These are phyloP conservation scores for Mormoops blainvillei DNA, from an alignment of 2,113 vertebrate genomes.

Conservation along the genomic window DNA sequence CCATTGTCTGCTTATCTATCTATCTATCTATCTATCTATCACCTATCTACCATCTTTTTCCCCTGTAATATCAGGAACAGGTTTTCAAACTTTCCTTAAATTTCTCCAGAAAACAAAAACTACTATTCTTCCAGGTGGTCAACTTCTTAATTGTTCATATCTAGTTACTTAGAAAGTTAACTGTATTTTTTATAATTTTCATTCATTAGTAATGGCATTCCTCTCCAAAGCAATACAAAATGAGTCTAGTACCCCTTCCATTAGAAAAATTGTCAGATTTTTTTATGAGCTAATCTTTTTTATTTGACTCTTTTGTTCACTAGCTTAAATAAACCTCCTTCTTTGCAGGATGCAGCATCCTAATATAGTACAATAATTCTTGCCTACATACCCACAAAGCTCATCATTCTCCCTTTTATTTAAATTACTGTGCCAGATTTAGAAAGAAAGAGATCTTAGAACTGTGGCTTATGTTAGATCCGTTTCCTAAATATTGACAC, in stretches of 20 bases:
- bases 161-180: neutral
- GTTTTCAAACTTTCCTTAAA: neutral
- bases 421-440: neutral
- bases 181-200: neutral
- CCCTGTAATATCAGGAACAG: neutral
- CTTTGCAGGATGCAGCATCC: neutral
- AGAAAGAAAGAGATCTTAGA: neutral
- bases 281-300: neutral
- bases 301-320: neutral
- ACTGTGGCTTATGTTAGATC: neutral
- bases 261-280: neutral
- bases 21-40: neutral
- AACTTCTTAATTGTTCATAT: neutral
- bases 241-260: neutral
- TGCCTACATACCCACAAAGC: neutral
- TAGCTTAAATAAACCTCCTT: neutral
- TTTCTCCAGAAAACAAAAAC: neutral
- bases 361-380: neutral
- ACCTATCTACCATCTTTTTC: neutral
- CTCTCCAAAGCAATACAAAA: neutral
- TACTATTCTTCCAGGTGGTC: neutral
- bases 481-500: neutral
- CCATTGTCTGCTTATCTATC: neutral
- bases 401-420: neutral
- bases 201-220: neutral